These are phyloP conservation scores for Creontiades dilutus DNA, from an alignment of 2,888 invertebrate genomes.

Conservation along the genomic window DNA sequence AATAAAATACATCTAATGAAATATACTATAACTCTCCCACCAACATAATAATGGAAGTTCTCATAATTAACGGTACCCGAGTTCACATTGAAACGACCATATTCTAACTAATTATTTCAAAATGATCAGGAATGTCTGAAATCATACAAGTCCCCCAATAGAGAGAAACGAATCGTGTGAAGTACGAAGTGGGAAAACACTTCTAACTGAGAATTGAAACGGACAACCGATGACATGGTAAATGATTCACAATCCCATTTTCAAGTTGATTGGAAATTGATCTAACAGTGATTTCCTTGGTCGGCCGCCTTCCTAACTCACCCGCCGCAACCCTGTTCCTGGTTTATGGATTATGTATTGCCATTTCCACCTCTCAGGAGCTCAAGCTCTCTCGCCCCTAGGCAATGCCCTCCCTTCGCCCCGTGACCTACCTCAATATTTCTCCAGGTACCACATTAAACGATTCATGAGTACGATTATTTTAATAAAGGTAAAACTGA, in stretches of 20 bases:
- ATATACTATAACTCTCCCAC: too few relatives aligned
- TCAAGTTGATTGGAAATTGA: slow-evolving; percentile 5
- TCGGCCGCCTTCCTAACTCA: background rate
- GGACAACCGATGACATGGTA: background rate
- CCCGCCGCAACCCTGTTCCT: background rate
- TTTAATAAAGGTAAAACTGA: background rate
- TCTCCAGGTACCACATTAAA: background rate
- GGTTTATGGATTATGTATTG: background rate
- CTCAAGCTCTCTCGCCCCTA: background rate
- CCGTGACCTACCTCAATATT: background rate
- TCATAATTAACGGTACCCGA: too few relatives aligned
- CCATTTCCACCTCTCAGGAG: background rate
- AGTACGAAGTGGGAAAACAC: too few relatives aligned
- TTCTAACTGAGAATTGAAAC: too few relatives aligned
- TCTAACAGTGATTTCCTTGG: background rate
- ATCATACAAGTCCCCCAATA: too few relatives aligned
- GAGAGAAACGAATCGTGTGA: too few relatives aligned
- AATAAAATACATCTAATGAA: too few relatives aligned
- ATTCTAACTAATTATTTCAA: too few relatives aligned
- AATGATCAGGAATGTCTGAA: too few relatives aligned
- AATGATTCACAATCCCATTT: slow-evolving; percentile 36
- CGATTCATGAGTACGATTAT: slow-evolving; percentile 5
- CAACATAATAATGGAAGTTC: too few relatives aligned
- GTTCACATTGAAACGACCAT: too few relatives aligned
- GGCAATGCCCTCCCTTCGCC: background rate